These are phyloP conservation scores for Synergus itoensis DNA, from an alignment of 2,888 invertebrate species.

Conservation along the genomic window DNA sequence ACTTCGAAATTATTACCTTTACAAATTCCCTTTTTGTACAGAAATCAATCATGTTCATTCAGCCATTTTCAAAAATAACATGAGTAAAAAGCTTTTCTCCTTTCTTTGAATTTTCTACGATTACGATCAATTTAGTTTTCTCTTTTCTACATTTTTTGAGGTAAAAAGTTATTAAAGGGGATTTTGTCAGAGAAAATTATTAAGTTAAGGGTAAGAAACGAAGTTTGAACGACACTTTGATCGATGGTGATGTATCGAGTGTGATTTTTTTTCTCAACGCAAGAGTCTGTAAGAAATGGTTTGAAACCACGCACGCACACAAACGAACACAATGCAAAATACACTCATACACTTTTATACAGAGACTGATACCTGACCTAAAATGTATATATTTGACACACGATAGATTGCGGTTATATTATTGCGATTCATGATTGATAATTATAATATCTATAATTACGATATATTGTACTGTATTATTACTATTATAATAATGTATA, in stretches of 20 bases:
- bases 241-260: constrained; percentile 37
- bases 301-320: background rate
- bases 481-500: constrained; percentile 60
- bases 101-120: background rate
- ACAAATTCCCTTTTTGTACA: constrained; percentile 1
- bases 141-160: background rate
- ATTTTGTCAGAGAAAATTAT: constrained; percentile 12
- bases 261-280: constrained; percentile 29
- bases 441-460: constrained; percentile 60
- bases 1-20: constrained; percentile 6
- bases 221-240: constrained; percentile 35
- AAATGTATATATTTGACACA: constrained; percentile 67
- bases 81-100: background rate
- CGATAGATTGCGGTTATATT: constrained; percentile 61
- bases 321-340: constrained; percentile 21
- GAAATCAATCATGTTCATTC: background rate
- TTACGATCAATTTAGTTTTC: background rate
- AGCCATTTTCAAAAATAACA: background rate
- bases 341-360: constrained; percentile 66
- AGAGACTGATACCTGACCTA: constrained; percentile 72
- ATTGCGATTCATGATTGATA: constrained; percentile 56
- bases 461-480: constrained; percentile 51
- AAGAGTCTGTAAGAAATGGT: constrained; percentile 17
- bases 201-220: background rate
- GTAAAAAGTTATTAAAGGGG: background rate